Conservation (phyloP, 2,113 vertebrate genomes). For the Pollimyrus isidori region DNA sequence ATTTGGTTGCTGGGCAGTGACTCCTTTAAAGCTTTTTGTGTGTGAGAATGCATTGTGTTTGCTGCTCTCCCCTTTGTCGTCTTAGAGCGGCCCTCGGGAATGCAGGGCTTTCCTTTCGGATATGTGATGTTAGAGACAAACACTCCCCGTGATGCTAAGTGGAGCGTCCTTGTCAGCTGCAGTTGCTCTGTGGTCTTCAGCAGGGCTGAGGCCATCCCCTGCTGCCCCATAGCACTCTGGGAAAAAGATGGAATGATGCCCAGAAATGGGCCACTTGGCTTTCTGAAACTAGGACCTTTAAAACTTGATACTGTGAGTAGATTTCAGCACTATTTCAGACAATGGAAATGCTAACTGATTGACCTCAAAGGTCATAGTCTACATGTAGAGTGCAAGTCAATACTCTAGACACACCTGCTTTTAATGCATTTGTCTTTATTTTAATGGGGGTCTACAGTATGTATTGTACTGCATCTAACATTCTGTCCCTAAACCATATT, state of each 20-base stretch:
- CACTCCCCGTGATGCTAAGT: not conserved
- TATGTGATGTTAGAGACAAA: not conserved
- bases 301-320: not conserved
- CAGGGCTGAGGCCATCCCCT: not conserved
- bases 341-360: not conserved
- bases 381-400: not conserved
- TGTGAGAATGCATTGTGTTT: not conserved
- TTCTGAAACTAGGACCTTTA: not conserved
- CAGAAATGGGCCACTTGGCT: not conserved
- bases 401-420: not conserved
- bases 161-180: not conserved
- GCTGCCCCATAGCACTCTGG: not conserved
- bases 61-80: not conserved
- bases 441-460: not conserved
- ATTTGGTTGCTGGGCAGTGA: not conserved
- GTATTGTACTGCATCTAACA: not conserved
- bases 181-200: not conserved
- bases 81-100: not conserved
- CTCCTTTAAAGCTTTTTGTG: not conserved
- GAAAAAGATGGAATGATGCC: not conserved
- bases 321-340: not conserved
- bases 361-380: not conserved
- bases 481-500: not conserved
- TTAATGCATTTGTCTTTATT: not conserved
- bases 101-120: not conserved